Evolutionary conservation across 2,797 vertebrate genomes (phyloP).

Genomic region (Leucoraja ocellata): DNA sequence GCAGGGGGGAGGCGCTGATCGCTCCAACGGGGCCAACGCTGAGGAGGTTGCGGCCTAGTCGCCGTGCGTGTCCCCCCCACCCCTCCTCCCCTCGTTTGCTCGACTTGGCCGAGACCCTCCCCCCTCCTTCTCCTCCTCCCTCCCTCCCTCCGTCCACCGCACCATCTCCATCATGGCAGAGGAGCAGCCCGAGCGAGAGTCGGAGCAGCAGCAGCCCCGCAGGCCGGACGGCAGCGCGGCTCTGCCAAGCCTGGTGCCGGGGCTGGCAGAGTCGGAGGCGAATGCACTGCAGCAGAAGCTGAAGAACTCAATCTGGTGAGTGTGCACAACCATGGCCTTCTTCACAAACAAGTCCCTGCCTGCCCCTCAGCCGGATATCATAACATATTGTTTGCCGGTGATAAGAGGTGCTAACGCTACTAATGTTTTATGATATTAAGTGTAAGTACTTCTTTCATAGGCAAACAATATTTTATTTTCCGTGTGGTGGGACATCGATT

Average conservation of each 20-base stretch:
- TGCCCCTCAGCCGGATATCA: background rate
- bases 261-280: conserved; percentile 80
- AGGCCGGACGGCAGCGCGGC: conserved; percentile 57
- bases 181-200: conserved; percentile 63
- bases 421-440: no score
- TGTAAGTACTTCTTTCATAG: no score
- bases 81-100: conserved; percentile 12
- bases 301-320: conserved; percentile 95
- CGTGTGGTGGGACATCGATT: background rate
- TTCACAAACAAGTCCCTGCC: conserved; percentile 24
- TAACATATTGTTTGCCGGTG: background rate
- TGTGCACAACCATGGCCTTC: background rate
- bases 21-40: background rate
- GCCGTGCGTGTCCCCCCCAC: background rate
- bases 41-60: conserved; percentile 15
- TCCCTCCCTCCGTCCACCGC: conserved; percentile 49
- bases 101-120: conserved; percentile 70
- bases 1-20: conserved; percentile 9
- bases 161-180: conserved; percentile 65
- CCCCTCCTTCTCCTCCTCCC: conserved; percentile 45
- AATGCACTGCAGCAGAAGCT: conserved; percentile 85
- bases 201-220: conserved; percentile 45
- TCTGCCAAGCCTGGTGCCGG: conserved; percentile 72
- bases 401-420: no score
- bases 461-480: background rate